These are phyloP conservation scores for Tanytarsus gracilentus DNA, from an alignment of 2,888 invertebrate species.

Conservation along the genomic window DNA sequence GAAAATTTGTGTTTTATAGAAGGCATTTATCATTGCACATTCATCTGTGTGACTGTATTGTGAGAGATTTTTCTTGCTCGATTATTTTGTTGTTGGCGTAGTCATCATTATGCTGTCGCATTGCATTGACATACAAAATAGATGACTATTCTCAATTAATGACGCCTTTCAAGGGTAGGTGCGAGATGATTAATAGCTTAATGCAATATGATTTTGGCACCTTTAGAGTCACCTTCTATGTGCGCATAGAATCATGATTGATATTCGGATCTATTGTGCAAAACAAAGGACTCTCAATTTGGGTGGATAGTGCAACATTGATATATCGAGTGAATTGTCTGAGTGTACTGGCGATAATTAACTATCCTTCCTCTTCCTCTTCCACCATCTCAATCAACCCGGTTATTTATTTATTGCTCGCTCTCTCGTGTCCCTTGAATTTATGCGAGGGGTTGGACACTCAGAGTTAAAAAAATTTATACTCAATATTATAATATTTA, in stretches of 20 bases:
- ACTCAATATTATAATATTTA: no score
- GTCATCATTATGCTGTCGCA: background rate
- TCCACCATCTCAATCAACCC: no score
- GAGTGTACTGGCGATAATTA: no score
- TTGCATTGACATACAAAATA: slow-evolving; percentile 6
- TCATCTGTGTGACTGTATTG: background rate
- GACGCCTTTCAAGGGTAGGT: slow-evolving; percentile 5
- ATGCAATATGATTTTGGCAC: slow-evolving; percentile 13
- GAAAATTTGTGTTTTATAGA: background rate
- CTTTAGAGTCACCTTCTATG: background rate
- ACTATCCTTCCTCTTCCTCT: no score
- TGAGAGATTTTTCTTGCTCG: background rate
- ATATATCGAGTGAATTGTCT: no score
- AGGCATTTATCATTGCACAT: slow-evolving; percentile 3
- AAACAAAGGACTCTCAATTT: no score
- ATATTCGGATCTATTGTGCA: background rate
- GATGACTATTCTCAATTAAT: slow-evolving; percentile 8
- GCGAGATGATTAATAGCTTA: slow-evolving; percentile 21
- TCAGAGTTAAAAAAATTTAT: no score
- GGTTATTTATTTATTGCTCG: no score
- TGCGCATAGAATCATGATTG: background rate
- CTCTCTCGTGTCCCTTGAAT: no score
- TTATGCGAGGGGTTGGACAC: no score
- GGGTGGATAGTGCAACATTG: no score
- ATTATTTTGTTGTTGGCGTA: background rate